phyloP scores from a whole-genome alignment of 2,113 vertebrate species.

The Naja naja region DNA sequence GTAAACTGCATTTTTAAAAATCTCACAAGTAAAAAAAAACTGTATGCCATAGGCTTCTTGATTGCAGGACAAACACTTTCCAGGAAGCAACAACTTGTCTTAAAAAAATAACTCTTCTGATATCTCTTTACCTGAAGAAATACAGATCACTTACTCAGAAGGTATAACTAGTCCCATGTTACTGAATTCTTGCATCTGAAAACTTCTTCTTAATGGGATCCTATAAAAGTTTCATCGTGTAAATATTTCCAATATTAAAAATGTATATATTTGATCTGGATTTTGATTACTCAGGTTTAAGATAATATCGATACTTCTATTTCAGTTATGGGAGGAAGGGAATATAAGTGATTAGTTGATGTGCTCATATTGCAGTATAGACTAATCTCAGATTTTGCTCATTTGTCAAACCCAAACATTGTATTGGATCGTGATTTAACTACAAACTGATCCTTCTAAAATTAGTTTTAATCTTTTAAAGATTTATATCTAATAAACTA shows the following conservation, averaged over 20 bases:
- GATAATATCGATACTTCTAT: background rate
- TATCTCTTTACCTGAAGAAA: conserved; percentile 70
- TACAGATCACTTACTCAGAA: conserved; percentile 66
- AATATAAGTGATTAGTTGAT: background rate
- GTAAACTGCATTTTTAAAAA: conserved; percentile 66
- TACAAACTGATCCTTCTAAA: background rate
- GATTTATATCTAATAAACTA: background rate
- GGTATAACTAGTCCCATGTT: conserved; percentile 67
- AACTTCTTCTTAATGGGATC: conserved; percentile 76
- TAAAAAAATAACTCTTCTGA: conserved; percentile 64
- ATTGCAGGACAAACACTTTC: conserved; percentile 62
- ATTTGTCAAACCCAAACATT: background rate
- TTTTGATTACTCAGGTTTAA: conserved; percentile 61
- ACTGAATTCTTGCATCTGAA: conserved; percentile 68
- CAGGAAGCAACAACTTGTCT: conserved; percentile 63
- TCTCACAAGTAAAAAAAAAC: conserved; percentile 59
- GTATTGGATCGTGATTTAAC: background rate
- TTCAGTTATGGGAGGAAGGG: conserved; percentile 1
- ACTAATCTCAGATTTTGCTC: background rate
- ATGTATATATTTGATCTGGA: conserved; percentile 82
- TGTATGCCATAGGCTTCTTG: conserved; percentile 53
- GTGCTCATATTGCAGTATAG: background rate
- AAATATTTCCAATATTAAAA: conserved; percentile 85
- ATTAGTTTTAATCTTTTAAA: background rate
- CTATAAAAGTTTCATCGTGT: conserved; percentile 74